A percentile compares a stretch with the other conserved stretches of the same genome.
phyloP scores from a whole-genome alignment of 2,113 vertebrate species.

The Ameiurus melas region DNA sequence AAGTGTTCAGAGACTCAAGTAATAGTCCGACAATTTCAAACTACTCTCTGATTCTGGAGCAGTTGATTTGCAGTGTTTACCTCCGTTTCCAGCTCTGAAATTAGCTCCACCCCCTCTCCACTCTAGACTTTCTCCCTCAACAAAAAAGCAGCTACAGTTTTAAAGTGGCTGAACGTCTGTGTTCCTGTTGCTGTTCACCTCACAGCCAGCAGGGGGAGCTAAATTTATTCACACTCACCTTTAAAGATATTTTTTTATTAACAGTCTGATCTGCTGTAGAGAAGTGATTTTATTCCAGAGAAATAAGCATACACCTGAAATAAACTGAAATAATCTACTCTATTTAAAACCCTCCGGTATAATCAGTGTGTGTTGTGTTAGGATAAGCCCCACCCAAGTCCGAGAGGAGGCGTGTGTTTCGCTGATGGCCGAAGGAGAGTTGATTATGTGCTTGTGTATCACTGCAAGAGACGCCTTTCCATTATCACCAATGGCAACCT shows the following conservation, averaged over 20 bases:
- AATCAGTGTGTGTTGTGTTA: neutral
- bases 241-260: neutral
- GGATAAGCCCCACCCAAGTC: conserved; percentile 38
- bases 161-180: neutral
- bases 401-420: conserved; percentile 73
- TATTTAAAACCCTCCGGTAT: neutral
- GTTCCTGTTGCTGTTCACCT: neutral
- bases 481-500: conserved; percentile 78
- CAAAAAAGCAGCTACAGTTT: neutral
- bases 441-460: conserved; percentile 89
- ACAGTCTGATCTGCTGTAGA: neutral
- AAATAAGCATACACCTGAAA: neutral
- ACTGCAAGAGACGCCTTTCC: conserved; percentile 81
- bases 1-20: neutral
- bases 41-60: neutral
- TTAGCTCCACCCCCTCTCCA: neutral
- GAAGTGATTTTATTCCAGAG: neutral
- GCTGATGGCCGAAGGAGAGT: conserved; percentile 88
- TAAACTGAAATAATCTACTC: neutral
- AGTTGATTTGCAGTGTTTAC: neutral
- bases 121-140: neutral
- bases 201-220: neutral
- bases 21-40: neutral
- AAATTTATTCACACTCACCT: neutral
- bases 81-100: neutral